Percentiles rank a stretch among this genome's conserved stretches.
Conservation (phyloP, 2,888 invertebrate genomes). For the Metacarcinus magister region DNA sequence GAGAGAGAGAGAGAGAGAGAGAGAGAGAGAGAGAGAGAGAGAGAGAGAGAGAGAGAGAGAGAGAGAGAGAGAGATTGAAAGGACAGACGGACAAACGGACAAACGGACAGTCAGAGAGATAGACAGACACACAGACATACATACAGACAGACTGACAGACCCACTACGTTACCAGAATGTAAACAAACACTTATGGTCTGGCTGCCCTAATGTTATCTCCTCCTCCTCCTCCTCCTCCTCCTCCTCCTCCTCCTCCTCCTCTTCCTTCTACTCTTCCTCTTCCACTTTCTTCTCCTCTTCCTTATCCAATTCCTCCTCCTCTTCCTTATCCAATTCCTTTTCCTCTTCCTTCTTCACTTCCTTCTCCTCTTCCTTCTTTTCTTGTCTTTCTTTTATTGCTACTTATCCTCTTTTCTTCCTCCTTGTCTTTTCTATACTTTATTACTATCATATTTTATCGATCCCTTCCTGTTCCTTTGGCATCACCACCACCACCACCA, state of each 20-base stretch:
- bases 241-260: slow-evolving; percentile 44
- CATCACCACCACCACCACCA: background rate
- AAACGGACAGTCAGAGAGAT: background rate
- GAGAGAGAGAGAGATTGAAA: too few relatives aligned
- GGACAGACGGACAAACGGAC: background rate
- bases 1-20: background rate
- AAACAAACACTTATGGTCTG: slow-evolving; percentile 6
- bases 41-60: background rate
- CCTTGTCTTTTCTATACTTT: too few relatives aligned
- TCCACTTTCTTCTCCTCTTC: background rate
- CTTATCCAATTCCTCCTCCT: background rate
- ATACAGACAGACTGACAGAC: slow-evolving; percentile 44
- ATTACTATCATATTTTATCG: too few relatives aligned
- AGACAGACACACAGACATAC: background rate
- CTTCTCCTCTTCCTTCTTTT: background rate
- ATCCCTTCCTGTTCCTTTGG: background rate
- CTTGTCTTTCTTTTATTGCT: too few relatives aligned
- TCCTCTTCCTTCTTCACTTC: background rate
- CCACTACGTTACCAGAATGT: background rate
- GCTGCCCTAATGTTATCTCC: background rate
- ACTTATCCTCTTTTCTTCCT: too few relatives aligned
- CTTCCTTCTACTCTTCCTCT: background rate
- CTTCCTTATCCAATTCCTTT: background rate
- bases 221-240: slow-evolving; percentile 38
- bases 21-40: background rate